Conservation (phyloP, 2,797 vertebrate species). For the Diceros bicornis region DNA sequence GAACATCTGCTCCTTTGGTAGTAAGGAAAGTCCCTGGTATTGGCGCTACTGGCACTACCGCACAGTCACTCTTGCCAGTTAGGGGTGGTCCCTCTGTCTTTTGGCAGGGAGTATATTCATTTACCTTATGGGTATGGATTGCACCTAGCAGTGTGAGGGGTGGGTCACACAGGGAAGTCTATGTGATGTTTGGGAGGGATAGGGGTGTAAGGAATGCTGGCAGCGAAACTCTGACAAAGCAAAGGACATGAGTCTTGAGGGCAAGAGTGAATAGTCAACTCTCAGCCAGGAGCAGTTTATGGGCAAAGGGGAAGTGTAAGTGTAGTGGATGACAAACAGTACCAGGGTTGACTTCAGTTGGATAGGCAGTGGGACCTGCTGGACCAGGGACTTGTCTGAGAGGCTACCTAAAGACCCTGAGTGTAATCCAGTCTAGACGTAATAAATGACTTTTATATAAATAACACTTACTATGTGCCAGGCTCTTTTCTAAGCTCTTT, state of each 20-base stretch:
- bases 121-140: slow-evolving; percentile 25
- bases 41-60: neutral
- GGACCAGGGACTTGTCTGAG: slow-evolving; percentile 24
- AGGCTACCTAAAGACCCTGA: neutral
- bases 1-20: neutral
- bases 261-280: neutral
- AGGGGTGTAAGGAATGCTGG: neutral
- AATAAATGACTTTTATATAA: slow-evolving; percentile 53
- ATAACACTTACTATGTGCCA: neutral
- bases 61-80: neutral
- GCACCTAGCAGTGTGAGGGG: neutral
- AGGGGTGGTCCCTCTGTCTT: neutral
- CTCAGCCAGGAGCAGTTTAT: neutral
- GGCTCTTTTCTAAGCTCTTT: slow-evolving; percentile 46
- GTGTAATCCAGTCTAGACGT: slow-evolving; percentile 5
- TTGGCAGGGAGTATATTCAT: neutral
- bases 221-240: slow-evolving; percentile 6
- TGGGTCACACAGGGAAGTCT: slow-evolving; percentile 34
- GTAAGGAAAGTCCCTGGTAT: neutral
- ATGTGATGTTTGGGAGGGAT: neutral
- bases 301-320: neutral
- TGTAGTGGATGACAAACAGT: neutral
- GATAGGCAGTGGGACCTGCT: neutral
- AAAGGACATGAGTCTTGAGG: neutral
- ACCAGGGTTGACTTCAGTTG: slow-evolving; percentile 28